Evolutionary conservation across 1,140 invertebrate species (phyloP), one percentile per base, ranked within the genome.

Genomic region (Oscheius sp.): DNA sequence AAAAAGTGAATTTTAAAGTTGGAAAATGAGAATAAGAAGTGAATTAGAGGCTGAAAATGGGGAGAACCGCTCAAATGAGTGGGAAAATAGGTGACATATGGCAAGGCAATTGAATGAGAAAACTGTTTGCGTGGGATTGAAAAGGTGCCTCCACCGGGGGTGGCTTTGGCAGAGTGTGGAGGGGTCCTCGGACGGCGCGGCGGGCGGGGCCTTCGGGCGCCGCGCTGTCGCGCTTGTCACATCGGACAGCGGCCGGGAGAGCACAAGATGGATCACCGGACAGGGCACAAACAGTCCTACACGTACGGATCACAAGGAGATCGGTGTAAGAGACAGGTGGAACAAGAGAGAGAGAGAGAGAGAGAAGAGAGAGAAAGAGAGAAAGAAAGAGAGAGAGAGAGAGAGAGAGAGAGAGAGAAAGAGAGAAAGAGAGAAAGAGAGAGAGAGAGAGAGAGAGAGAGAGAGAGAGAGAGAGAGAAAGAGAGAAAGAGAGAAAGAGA

Each of bases 181-280:
- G 7, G 15, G 49, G 23, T 23, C 23, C 49, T 26, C 15, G 23
- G 7, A 13, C 15, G 15, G 49, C 15, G 49, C 49, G 49, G 49
- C 15, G 4, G 7, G 7, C 49, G 23, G 23, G n/a, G n/a, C n/a
- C n/a, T n/a, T 7, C 23, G 7, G 49, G 49, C 49, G 49, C 49
- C 49, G 23, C 7, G 23, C 15, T 20, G 49, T 55, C 49, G 49
- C 38, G 49, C 49, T 26, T 55, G 49, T 55, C 49, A 55, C 7
- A 55, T 55, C 49, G 49, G 23, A 55, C 49, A 55, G 4, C 49
- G 38, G 28, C 7, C 49, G 49, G 23, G 49, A 55, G 49, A 13
- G 49, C 49, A 55, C 49, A 55, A 55, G 49, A 55, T 55, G 7
- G 49, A 55, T 55, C 15, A 55, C 38, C 38, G 38, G n/a, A n/a